These are phyloP conservation scores for Burhinus bistriatus DNA, from an alignment of 2,113 vertebrate genomes.

Conservation along the genomic window DNA sequence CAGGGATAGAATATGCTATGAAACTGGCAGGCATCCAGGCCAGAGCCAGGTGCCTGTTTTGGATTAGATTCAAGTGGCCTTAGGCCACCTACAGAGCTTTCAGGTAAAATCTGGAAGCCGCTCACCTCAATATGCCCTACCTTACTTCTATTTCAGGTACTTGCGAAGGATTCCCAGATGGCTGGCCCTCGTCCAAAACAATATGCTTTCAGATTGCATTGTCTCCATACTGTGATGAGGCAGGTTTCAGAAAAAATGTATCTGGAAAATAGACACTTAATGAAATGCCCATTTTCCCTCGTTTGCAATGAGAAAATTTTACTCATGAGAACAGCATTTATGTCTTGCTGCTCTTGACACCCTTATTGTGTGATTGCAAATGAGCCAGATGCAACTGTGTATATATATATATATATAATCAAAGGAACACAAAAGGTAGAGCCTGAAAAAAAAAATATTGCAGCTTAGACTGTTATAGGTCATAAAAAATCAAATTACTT, in stretches of 20 bases:
- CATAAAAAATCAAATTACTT: background rate
- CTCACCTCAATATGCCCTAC: conserved; percentile 66
- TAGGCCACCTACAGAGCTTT: conserved; percentile 76
- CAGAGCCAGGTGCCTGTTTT: conserved; percentile 80
- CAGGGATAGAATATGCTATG: conserved; percentile 64
- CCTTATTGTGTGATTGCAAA: background rate
- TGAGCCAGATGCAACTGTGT: background rate
- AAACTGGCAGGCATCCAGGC: conserved; percentile 72
- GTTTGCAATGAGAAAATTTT: background rate
- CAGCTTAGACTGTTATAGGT: background rate
- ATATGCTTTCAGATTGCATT: conserved; percentile 38
- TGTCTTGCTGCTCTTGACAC: background rate
- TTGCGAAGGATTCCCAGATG: conserved; percentile 74
- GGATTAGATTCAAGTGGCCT: conserved; percentile 77
- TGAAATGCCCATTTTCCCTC: background rate
- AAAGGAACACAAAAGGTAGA: background rate
- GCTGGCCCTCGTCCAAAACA: conserved; percentile 67
- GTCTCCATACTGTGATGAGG: background rate
- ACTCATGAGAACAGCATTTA: background rate
- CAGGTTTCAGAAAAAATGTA: conserved; percentile 26
- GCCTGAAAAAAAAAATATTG: background rate
- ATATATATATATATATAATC: background rate
- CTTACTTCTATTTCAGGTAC: conserved; percentile 64
- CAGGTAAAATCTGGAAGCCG: conserved; percentile 71
- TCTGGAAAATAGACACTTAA: background rate